These are phyloP conservation scores for Manis javanica DNA, from an alignment of 2,797 vertebrate genomes.

Conservation along the genomic window DNA sequence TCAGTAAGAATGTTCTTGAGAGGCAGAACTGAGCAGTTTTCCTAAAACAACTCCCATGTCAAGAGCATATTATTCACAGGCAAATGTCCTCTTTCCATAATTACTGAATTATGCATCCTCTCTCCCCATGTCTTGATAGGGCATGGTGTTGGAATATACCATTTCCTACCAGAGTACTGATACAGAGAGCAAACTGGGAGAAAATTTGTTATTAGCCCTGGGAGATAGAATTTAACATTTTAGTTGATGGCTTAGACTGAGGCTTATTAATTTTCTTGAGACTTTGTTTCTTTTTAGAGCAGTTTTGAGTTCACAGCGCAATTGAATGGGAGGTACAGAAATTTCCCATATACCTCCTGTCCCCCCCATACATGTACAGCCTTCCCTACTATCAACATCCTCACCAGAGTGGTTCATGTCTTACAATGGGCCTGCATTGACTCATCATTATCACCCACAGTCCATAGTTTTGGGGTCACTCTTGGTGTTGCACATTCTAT, in stretches of 20 bases:
- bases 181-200: background rate
- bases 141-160: fast-evolving
- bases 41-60: background rate
- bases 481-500: fast-evolving
- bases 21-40: no score
- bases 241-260: background rate
- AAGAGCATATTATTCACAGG: no score
- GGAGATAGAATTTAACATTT: background rate
- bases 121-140: background rate
- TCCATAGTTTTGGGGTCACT: background rate
- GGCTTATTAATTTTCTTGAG: background rate
- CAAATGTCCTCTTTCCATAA: background rate
- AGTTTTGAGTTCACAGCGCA: background rate
- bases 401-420: no score
- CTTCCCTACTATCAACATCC: fast-evolving
- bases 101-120: background rate
- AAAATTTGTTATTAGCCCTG: fast-evolving
- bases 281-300: background rate
- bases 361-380: no score
- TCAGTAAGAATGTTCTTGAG: background rate
- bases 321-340: background rate
- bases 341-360: fast-evolving
- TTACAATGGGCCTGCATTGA: background rate
- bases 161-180: background rate
- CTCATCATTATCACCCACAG: fast-evolving